These are phyloP conservation scores for Chloropsis cyanopogon DNA, from an alignment of 2,113 vertebrate species.

Conservation along the genomic window DNA sequence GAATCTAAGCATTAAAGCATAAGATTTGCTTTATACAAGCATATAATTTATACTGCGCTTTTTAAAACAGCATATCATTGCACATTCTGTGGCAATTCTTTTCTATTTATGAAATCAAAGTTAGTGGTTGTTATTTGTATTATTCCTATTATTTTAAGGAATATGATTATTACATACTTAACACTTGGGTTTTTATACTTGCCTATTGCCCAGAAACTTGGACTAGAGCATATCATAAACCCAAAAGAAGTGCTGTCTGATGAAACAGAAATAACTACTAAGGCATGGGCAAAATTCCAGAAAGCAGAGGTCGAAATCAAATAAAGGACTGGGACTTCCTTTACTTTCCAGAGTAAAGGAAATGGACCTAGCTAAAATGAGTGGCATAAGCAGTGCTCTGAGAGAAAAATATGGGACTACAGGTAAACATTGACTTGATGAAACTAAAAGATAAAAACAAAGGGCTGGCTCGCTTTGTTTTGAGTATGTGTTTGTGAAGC, in stretches of 20 bases:
- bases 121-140: not conserved
- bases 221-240: not conserved
- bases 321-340: not conserved
- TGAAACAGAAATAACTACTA: not conserved
- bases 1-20: not conserved
- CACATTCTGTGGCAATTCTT: not conserved
- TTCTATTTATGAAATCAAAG: not conserved
- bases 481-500: not conserved
- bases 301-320: not conserved
- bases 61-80: not conserved
- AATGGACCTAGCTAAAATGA: not conserved
- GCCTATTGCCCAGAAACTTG: not conserved
- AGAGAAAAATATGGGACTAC: not conserved
- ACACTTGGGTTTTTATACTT: not conserved
- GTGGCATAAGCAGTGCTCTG: not conserved
- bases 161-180: not conserved
- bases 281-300: not conserved
- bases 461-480: not conserved
- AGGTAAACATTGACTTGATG: not conserved
- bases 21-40: not conserved
- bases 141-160: not conserved
- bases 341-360: not conserved
- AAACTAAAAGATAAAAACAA: not conserved
- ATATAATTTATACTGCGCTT: not conserved
- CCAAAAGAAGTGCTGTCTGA: not conserved